These are phyloP conservation scores for Ceratotherium simum DNA, from an alignment of 2,113 vertebrate genomes.

Conservation along the genomic window DNA sequence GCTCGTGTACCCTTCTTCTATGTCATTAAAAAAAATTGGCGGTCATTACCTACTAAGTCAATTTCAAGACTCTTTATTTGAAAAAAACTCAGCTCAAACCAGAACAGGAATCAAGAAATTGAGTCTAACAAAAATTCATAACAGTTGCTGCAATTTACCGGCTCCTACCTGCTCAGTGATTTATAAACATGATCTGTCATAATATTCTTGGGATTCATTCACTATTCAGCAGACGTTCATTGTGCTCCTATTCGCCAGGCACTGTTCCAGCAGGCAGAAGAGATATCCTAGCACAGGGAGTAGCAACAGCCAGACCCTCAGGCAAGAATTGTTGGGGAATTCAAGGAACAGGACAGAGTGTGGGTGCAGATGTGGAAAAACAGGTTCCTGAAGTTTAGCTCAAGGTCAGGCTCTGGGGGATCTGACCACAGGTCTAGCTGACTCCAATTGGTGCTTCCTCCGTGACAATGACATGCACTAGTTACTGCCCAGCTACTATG, in stretches of 20 bases:
- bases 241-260: not conserved
- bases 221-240: not conserved
- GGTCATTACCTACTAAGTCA: not conserved
- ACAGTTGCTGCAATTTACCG: not conserved
- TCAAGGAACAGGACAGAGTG: not conserved
- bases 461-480: too few species aligned
- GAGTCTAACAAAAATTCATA: not conserved
- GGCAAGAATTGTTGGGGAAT: not conserved
- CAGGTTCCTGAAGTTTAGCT: not conserved
- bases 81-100: not conserved
- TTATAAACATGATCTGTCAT: not conserved
- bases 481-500: fast-evolving
- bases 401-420: not conserved
- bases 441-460: too few species aligned
- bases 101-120: not conserved
- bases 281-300: not conserved
- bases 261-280: not conserved
- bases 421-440: not conserved
- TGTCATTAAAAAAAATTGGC: not conserved
- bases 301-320: not conserved
- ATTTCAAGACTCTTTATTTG: not conserved
- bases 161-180: not conserved
- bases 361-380: not conserved
- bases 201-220: not conserved
- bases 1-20: not conserved